Base-by-base conservation (phyloP, 2,888 invertebrate genomes). In the Andrena fulva region DNA sequence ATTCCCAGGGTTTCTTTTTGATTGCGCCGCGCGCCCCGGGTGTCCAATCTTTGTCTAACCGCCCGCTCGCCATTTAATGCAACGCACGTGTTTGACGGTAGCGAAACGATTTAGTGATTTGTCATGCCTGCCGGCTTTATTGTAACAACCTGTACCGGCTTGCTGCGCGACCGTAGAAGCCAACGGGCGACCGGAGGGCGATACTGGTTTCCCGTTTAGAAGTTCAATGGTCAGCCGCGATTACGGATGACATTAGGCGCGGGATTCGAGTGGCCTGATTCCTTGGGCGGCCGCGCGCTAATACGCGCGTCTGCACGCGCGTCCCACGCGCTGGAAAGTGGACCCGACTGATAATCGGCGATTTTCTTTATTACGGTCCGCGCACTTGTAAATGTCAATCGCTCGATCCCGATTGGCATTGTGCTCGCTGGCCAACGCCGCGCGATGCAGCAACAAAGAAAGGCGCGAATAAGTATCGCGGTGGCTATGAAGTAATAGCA, bases 151-250 rank as follows among this genome's bases (percentile, higher is more conserved):
- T 85, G 82, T 42, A 67, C 60, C 54, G 8, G 71, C 64, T 67
- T 24, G 69, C n/a, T 33, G 12, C 42, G 24, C 52, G 70, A 52
- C 48, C 60, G 42, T 20, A 59, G 59, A 50, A 59, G 24, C 20
- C 27, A 24, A 42, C 27, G 4, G 60, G 56, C 67, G 31, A 66
- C 64, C 72, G 63, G 83, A 68, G 75, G 66, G 69, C 73, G 75
- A 79, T 83, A 82, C 76, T 79, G 80, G 78, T 78, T 82, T 73
- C 48, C 27, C 74, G 77, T 80, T 77, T 78, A 79, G 77, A 88
- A 87, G 87, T 86, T 87, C 87, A 87, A 88, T 80, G 87, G 85
- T 83, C 85, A 85, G n/a, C 64, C 52, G 50, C 67, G 77, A 77
- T 85, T 85, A 68, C 48, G 64, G 73, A 59, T 72, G 52, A 35